Evolutionary conservation across 1,140 invertebrate species (phyloP), one percentile per base, ranked within the genome.

Genomic region (Ceratosolen fusciceps): DNA sequence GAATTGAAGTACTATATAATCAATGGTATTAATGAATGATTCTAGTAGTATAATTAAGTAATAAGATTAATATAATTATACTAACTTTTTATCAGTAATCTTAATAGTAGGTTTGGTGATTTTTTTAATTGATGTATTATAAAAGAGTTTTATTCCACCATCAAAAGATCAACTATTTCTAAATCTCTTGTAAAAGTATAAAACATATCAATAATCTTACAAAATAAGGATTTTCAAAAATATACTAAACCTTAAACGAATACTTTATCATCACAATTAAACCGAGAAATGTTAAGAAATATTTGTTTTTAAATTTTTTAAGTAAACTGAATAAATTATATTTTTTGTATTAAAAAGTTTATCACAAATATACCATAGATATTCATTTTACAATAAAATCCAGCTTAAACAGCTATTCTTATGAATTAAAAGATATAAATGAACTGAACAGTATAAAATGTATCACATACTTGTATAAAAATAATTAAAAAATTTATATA

Each of bases 71-170:
- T n/a, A n/a, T n/a, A n/a, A n/a, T n/a, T n/a, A n/a, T n/a, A n/a
- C n/a, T n/a, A n/a, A n/a, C n/a, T n/a, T n/a, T 93, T 94, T 81
- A 91, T 93, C 80, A 93, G 94, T 75, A 96, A 95, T 0, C 95
- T 95, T 0, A 92, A 96, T 62, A 92, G 92, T 26, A 91, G 96
- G 74, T 90, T 97, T 10, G 94, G 96, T 89, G 92, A 93, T 62
- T 94, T 96, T n/a, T 83, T 88, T 97, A 34, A 92, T 93, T 75
- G 93, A 92, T 85, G 91, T 93, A 83, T 83, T 95, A 10, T 9
- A 80, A 14, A 93, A 92, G 81, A 90, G 92, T 81, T 91, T 88
- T 12, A 94, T 96, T 67, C 88, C 92, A 19, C 91, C 92, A 60
- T 95, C 95, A 2, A 88, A 90, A 80, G 95, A 95, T 52, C 84